A percentile compares a stretch with the other conserved stretches of the same genome.
These are phyloP conservation scores for Nomada ruficornis DNA, from an alignment of 2,888 invertebrate genomes.

Conservation along the genomic window DNA sequence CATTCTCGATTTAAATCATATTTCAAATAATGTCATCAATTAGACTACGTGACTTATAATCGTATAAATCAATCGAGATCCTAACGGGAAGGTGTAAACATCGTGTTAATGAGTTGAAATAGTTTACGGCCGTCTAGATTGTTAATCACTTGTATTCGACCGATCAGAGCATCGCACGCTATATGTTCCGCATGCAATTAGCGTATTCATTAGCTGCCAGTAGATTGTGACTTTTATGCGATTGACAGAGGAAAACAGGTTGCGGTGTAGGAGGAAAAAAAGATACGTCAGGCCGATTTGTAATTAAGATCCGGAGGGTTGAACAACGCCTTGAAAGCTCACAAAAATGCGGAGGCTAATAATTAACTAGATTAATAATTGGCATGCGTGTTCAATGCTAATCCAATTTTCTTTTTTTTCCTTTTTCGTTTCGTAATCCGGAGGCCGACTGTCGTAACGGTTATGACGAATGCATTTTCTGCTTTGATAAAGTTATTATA, in stretches of 20 bases:
- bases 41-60: neutral
- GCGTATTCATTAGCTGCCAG: neutral
- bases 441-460: neutral
- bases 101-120: neutral
- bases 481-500: conserved; percentile 14
- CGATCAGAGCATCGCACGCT: conserved; percentile 7
- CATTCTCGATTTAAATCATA: conserved; percentile 8
- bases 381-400: conserved; percentile 29
- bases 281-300: neutral
- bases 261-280: neutral
- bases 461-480: neutral
- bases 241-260: conserved; percentile 21
- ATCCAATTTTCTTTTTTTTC: conserved; percentile 5
- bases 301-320: conserved; percentile 1
- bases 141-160: neutral
- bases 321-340: neutral
- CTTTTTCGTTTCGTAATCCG: neutral
- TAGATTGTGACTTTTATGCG: neutral
- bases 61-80: neutral
- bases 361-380: conserved; percentile 25
- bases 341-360: conserved; percentile 1
- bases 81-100: neutral
- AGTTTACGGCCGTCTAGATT: neutral
- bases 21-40: neutral
- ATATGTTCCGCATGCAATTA: neutral